Percentiles rank a stretch among this genome's conserved stretches.
Conservation (phyloP, 2,113 vertebrate genomes). For the Sminthopsis crassicaudata region DNA sequence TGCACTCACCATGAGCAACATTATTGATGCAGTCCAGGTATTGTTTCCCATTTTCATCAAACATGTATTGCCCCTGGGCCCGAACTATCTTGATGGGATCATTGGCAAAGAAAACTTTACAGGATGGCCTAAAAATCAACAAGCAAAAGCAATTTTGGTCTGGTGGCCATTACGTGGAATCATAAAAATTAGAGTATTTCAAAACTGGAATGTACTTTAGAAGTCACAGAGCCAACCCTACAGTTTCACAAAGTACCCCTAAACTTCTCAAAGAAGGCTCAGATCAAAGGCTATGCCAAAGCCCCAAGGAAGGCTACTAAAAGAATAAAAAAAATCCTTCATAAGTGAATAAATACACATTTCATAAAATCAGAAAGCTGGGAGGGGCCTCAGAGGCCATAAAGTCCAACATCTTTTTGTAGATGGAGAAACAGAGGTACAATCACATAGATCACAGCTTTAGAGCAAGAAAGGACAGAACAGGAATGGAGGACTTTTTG, state of each 20-base stretch:
- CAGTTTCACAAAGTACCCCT: neutral
- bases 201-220: neutral
- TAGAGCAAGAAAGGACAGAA: neutral
- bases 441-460: neutral
- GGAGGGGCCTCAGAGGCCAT: neutral
- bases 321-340: neutral
- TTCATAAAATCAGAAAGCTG: neutral
- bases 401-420: neutral
- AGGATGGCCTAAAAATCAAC: slow-evolving; percentile 90
- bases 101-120: slow-evolving; percentile 95
- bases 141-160: slow-evolving; percentile 36
- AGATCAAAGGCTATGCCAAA: neutral
- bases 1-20: slow-evolving; percentile 93
- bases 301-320: neutral
- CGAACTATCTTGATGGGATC: slow-evolving; percentile 96
- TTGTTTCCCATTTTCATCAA: slow-evolving; percentile 90
- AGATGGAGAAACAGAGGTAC: neutral
- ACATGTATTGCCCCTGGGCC: slow-evolving; percentile 96
- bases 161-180: neutral
- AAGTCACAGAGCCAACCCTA: neutral
- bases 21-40: slow-evolving; percentile 99
- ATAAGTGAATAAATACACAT: neutral
- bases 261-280: neutral
- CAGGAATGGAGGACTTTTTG: no score
- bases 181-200: neutral